Evolutionary conservation across 2,888 invertebrate species (phyloP).

Genomic region (Lepidochrysops patricia): DNA sequence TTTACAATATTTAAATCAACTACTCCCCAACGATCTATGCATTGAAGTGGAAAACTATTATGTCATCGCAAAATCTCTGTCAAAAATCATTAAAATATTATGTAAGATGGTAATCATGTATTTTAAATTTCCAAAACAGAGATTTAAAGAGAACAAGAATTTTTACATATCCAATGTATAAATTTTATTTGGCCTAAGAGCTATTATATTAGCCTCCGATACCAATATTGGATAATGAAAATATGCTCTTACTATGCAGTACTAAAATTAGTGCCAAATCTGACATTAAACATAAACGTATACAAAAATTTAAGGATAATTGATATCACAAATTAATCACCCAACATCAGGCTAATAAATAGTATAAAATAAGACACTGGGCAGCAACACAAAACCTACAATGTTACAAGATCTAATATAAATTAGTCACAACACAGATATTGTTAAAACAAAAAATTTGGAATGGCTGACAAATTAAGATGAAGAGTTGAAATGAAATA

Average conservation of each 20-base stretch:
- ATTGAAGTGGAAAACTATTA: background rate
- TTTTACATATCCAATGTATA: no score
- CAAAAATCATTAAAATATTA: background rate
- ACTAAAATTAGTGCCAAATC: constrained; percentile 61
- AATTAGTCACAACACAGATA: constrained; percentile 6
- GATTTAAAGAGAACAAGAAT: background rate
- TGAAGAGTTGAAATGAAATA: background rate
- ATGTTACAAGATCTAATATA: background rate
- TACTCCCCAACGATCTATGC: background rate
- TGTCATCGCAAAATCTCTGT: no score
- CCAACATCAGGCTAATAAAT: constrained; percentile 40
- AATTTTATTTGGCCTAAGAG: no score
- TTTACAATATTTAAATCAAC: background rate
- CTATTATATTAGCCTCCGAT: no score
- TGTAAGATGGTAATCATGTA: background rate
- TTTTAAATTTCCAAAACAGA: background rate
- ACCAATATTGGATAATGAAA: background rate
- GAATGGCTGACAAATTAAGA: background rate
- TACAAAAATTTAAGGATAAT: constrained; percentile 66
- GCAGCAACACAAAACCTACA: constrained; percentile 1
- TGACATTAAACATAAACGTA: constrained; percentile 68
- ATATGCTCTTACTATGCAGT: constrained; percentile 41
- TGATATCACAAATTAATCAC: constrained; percentile 72
- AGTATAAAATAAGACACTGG: constrained; percentile 18
- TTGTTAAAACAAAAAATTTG: background rate